Percentiles rank a stretch among this genome's conserved stretches.
phyloP scores from a whole-genome alignment of 2,888 invertebrate genomes.

The Drosophila paracracens region DNA sequence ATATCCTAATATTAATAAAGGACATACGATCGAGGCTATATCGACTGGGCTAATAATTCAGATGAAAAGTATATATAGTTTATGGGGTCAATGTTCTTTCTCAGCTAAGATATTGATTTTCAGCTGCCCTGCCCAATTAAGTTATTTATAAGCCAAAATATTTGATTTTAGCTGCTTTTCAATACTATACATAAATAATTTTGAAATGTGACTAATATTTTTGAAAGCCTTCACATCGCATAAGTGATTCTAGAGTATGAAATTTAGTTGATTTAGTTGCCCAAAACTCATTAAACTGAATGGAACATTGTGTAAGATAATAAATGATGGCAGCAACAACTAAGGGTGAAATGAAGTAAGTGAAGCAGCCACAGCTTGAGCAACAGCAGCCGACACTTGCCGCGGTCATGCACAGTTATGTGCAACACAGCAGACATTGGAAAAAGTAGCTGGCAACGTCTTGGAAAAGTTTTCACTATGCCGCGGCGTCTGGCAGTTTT shows the following conservation, averaged over 20 bases:
- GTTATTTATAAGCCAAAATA: not conserved
- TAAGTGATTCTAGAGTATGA: too few species aligned
- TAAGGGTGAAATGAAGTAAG: not conserved
- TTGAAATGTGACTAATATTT: not conserved
- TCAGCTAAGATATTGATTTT: not conserved
- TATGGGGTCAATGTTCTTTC: not conserved
- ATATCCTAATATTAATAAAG: too few species aligned
- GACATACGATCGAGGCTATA: too few species aligned
- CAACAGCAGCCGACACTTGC: conserved; percentile 50
- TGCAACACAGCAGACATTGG: conserved; percentile 62
- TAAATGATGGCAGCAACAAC: not conserved
- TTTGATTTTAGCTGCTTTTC: not conserved
- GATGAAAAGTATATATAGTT: not conserved
- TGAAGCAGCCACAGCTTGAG: conserved; percentile 58
- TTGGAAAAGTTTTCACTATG: conserved; percentile 58
- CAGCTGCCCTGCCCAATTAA: not conserved
- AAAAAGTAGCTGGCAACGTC: conserved; percentile 54
- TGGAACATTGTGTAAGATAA: not conserved
- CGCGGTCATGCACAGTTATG: conserved; percentile 59
- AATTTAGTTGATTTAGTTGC: not conserved
- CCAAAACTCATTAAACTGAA: not conserved
- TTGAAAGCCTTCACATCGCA: not conserved
- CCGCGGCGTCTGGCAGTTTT: conserved; percentile 34
- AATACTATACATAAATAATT: not conserved
- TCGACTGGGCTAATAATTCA: not conserved